Evolutionary conservation across 2,888 invertebrate species (phyloP).

Genomic region (Brassicogethes aeneus): DNA sequence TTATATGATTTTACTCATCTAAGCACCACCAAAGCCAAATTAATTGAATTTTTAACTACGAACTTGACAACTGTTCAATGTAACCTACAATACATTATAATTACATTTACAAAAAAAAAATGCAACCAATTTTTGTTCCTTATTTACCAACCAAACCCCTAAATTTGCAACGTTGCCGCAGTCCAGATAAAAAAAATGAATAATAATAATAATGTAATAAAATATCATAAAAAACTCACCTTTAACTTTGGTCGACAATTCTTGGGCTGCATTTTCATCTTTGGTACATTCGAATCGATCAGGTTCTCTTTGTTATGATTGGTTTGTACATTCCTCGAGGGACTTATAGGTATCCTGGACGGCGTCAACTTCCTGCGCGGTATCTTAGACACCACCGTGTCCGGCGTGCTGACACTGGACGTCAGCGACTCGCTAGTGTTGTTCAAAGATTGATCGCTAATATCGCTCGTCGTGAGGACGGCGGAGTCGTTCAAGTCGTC

Average conservation of each 20-base stretch:
- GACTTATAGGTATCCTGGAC: slow-evolving; percentile 32
- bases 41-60: no score
- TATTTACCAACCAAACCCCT: no score
- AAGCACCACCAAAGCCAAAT: no score
- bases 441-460: slow-evolving; percentile 29
- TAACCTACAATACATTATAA: no score
- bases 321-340: slow-evolving; percentile 28
- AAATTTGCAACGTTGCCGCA: no score
- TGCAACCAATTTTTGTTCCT: no score
- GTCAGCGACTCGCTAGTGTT: slow-evolving; percentile 56
- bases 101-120: no score
- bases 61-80: no score
- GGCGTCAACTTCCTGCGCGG: slow-evolving; percentile 34
- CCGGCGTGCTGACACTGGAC: slow-evolving; percentile 60
- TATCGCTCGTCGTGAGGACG: slow-evolving; percentile 1
- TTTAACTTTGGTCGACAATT: slow-evolving; percentile 37
- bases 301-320: slow-evolving; percentile 34
- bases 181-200: no score
- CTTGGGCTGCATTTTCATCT: slow-evolving; percentile 48
- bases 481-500: background rate
- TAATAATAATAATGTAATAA: no score
- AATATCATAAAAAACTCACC: no score
- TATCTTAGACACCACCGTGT: slow-evolving; percentile 58
- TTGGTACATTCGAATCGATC: slow-evolving; percentile 40
- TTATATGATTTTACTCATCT: no score